Evolutionary conservation across 1,140 invertebrate genomes (phyloP).

Genomic region (Drosophila littoralis): DNA sequence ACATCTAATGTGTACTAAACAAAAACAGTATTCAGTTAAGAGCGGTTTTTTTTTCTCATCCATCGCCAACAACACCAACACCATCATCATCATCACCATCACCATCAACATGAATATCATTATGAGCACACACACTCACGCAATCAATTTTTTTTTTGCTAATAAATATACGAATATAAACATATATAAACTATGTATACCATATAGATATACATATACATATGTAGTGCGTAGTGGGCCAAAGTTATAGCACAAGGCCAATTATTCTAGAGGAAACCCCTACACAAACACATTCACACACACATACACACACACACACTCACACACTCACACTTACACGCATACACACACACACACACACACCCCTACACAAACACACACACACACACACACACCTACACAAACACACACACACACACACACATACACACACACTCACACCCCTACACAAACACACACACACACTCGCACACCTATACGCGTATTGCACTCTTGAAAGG

Average conservation of each 20-base stretch:
- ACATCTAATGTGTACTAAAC: slow-evolving; percentile 81
- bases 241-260: slow-evolving; percentile 19
- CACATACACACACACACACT: slow-evolving; percentile 11
- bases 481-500: slow-evolving; percentile 1
- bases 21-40: slow-evolving; percentile 80
- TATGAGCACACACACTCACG: neutral
- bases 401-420: too few species aligned
- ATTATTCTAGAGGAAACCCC: slow-evolving; percentile 16
- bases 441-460: neutral
- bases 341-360: too few species aligned
- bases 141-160: slow-evolving; percentile 49
- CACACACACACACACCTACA: neutral
- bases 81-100: slow-evolving; percentile 1
- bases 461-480: neutral
- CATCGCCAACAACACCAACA: neutral
- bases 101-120: slow-evolving; percentile 13
- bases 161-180: slow-evolving; percentile 62
- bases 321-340: neutral
- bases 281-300: slow-evolving; percentile 16
- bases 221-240: slow-evolving; percentile 35
- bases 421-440: slow-evolving; percentile 14
- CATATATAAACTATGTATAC: slow-evolving; percentile 38
- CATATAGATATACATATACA: slow-evolving; percentile 36
- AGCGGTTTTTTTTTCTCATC: slow-evolving; percentile 53
- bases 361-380: slow-evolving; percentile 20